Conservation (phyloP, 2,797 vertebrate species). For the Neostethus bicornis region DNA sequence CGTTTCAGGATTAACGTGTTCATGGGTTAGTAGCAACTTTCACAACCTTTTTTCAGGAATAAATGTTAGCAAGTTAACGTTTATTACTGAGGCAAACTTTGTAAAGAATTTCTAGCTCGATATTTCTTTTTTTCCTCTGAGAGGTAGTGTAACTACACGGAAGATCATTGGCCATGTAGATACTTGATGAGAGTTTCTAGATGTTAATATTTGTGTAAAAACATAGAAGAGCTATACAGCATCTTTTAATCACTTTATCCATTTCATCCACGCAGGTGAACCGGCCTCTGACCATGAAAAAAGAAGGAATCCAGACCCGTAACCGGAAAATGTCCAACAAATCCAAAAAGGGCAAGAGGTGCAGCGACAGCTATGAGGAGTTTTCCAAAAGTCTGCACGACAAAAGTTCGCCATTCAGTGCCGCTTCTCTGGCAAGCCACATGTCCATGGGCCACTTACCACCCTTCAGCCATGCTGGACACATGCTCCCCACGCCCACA, state of each 20-base stretch:
- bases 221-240: not conserved
- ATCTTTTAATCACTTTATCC: slow-evolving; percentile 10
- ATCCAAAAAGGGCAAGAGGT: slow-evolving; percentile 92
- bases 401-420: slow-evolving; percentile 89
- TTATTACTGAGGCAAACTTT: too few species aligned
- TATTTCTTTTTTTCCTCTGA: too few species aligned
- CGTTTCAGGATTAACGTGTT: not conserved
- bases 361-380: slow-evolving; percentile 89
- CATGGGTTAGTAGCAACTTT: not conserved
- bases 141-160: too few species aligned
- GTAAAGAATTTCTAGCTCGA: too few species aligned
- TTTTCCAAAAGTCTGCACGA: slow-evolving; percentile 92
- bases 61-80: too few species aligned
- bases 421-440: slow-evolving; percentile 87
- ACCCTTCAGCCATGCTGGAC: slow-evolving; percentile 91
- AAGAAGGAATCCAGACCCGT: slow-evolving; percentile 97
- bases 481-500: slow-evolving; percentile 93
- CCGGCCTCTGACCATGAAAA: slow-evolving; percentile 98
- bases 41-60: too few species aligned
- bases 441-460: slow-evolving; percentile 92
- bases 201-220: not conserved
- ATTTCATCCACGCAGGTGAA: slow-evolving; percentile 85
- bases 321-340: slow-evolving; percentile 99
- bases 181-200: not conserved
- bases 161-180: too few species aligned